Base-by-base conservation (phyloP, 2,888 invertebrate genomes). In the Nycteola revayana region DNA sequence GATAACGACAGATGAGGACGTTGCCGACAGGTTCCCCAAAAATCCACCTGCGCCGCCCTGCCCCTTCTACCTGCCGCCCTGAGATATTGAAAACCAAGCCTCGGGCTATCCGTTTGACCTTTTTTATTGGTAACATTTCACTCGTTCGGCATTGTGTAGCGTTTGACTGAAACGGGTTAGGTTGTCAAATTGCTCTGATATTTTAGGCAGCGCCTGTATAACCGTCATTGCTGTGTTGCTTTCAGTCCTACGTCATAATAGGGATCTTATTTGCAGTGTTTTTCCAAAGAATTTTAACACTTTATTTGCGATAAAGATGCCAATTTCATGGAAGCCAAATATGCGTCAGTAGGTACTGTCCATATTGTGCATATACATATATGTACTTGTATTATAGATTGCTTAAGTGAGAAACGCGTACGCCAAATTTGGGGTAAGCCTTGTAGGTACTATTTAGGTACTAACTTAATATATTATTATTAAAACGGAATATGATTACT, bases 51-150 rank as follows among this genome's bases (percentile, higher is more conserved):
- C n/a, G n/a, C n/a, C n/a, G n/a, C n/a, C n/a, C n/a, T 55, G 61
- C 62, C 60, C 44, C 58, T n/a, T 22, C 48, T 56, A 66, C 66
- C 68, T 72, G 68, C 50, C 66, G 66, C 63, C 71, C 72, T 78
- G 76, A 81, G 80, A 85, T 84, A 85, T 85, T 84, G 81, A 83
- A 82, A 84, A 81, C 78, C 72, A 71, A 68, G 73, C 75, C 70
- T 62, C 49, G 50, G 67, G 75, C 78, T 60, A 76, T 77, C 64
- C 74, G 73, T 78, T 78, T 77, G 82, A 82, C 81, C 83, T 80
- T 83, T 82, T 83, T 82, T 81, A 81, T 81, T 78, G 79, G 77
- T 72, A 76, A 81, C 81, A 83, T 85, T 82, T 83, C 79, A 84
- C 81, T 77, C 72, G 79, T 74, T 75, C 72, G 75, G 72, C 79